Percentiles rank a stretch among this genome's conserved stretches.
These are phyloP conservation scores for Agrilus mali DNA, from an alignment of 2,888 invertebrate genomes.

Conservation along the genomic window DNA sequence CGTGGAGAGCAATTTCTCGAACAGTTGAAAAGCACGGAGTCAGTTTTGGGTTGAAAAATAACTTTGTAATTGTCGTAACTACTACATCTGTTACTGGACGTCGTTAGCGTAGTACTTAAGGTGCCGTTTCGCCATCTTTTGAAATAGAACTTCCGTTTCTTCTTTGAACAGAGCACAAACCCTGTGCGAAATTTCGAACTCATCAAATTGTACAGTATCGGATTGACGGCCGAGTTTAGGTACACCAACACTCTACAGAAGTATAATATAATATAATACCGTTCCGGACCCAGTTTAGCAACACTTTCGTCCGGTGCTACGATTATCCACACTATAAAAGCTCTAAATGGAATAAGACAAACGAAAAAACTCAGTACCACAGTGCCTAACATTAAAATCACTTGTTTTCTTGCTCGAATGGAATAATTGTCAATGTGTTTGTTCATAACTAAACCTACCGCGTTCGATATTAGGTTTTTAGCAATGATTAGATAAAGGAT, in stretches of 20 bases:
- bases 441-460: slow-evolving; percentile 53
- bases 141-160: slow-evolving; percentile 36
- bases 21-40: slow-evolving; percentile 18
- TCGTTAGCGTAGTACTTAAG: slow-evolving; percentile 43
- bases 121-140: slow-evolving; percentile 38
- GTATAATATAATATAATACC: slow-evolving; percentile 70
- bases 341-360: slow-evolving; percentile 75
- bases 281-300: slow-evolving; percentile 56
- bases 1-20: slow-evolving; percentile 38
- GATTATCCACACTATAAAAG: slow-evolving; percentile 73
- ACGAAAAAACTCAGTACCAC: slow-evolving; percentile 81
- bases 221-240: slow-evolving; percentile 81
- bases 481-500: slow-evolving; percentile 75
- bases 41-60: slow-evolving; percentile 25
- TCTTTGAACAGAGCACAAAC: slow-evolving; percentile 55
- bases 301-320: slow-evolving; percentile 58
- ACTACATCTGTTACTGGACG: slow-evolving; percentile 28
- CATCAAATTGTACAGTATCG: slow-evolving; percentile 85
- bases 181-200: slow-evolving; percentile 80
- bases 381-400: slow-evolving; percentile 75
- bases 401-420: slow-evolving; percentile 63
- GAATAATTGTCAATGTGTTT: slow-evolving; percentile 62
- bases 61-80: slow-evolving; percentile 26
- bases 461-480: slow-evolving; percentile 62
- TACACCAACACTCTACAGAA: slow-evolving; percentile 80